These are phyloP conservation scores for Entomobrya proxima DNA, from an alignment of 2,888 invertebrate genomes.

Conservation along the genomic window DNA sequence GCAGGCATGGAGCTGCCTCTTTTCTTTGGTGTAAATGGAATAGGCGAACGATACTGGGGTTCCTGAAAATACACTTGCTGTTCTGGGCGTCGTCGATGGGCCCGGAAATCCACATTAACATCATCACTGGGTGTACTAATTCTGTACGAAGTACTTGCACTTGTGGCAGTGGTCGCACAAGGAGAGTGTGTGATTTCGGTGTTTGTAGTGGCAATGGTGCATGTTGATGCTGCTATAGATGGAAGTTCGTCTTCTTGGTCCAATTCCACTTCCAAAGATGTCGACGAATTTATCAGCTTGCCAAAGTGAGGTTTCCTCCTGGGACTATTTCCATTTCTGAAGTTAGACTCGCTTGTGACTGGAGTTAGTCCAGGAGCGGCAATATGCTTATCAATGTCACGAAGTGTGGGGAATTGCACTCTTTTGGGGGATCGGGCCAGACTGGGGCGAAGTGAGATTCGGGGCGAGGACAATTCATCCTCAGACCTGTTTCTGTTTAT, in stretches of 20 bases:
- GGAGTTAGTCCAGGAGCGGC: conserved; percentile 38
- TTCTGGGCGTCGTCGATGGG: background rate
- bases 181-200: background rate
- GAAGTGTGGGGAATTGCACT: conserved; percentile 46
- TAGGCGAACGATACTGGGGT: too few relatives aligned
- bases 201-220: background rate
- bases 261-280: background rate
- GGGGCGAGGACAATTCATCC: too few relatives aligned
- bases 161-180: too few relatives aligned
- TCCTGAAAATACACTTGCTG: background rate
- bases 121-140: too few relatives aligned
- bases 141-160: too few relatives aligned
- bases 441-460: background rate
- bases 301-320: background rate
- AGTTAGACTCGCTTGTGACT: background rate
- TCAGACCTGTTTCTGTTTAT: background rate
- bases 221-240: background rate
- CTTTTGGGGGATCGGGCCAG: background rate
- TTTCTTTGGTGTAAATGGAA: background rate
- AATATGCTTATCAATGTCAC: conserved; percentile 7
- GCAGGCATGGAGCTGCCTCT: background rate
- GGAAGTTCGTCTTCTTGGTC: background rate
- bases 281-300: background rate
- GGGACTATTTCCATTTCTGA: background rate
- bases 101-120: too few relatives aligned